Base-by-base conservation (phyloP, 2,888 invertebrate genomes). In the Hydroisotoma schaefferi region DNA sequence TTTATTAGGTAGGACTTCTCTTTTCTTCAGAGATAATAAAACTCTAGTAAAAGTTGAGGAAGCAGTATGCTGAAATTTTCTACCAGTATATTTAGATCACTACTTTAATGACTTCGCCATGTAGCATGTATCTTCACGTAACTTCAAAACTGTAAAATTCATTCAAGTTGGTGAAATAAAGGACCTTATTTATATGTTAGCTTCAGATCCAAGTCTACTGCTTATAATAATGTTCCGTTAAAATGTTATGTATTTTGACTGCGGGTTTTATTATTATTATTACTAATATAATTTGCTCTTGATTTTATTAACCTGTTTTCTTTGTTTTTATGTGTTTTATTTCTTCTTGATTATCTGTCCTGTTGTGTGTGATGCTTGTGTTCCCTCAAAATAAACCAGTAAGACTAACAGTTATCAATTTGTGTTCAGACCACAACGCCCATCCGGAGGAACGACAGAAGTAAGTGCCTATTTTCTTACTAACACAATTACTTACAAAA, bases 401-500 rank as follows among this genome's bases (percentile, higher is more conserved):
- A 67, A 67, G 66, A 72, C 68, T 72, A 72, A 70, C 72, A 56
- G 63, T 72, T 61, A 65, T 68, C 57, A 70, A 70, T 69, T 70
- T 70, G 67, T 69, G 69, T 70, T 67, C 69, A 71, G 68, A 69
- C 71, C 69, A 70, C 62, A 67, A 69, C 63, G 53, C 70, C 53
- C 65, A 69, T 77, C 81, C 88, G 83, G 87, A 88, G 79, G 88
- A 88, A 79, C 83, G 88, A 76, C 88, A 88, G 80, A 88, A 88
- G 88, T 88, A 85, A 88, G 88, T 88, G 57, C 20, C 46, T 20
- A 5, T 47, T 47, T 57, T 37, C 53, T 40, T 43, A 44, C 54
- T 53, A 44, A 28, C 37, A 43, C 20, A 22, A 29, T 54, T 44
- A 51, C 33, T 48, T 55, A 23, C 15, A 33, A 33, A 33, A 33